Percentiles rank a stretch among this genome's conserved stretches.
phyloP scores from a whole-genome alignment of 2,888 invertebrate species.

The Thymelicus sylvestris region DNA sequence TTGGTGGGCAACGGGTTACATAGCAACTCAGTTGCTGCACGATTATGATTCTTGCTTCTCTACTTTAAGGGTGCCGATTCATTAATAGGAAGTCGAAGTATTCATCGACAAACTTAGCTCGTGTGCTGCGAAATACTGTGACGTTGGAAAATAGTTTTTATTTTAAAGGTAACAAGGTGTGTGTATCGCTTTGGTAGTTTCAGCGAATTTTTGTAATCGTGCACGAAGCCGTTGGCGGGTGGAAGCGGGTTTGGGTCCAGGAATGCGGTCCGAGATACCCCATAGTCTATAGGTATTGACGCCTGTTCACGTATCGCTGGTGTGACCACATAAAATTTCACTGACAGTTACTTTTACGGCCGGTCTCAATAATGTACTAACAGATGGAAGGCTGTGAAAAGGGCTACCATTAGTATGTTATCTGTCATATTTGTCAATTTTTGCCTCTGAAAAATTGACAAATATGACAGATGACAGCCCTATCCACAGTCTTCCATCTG shows the following conservation, averaged over 20 bases:
- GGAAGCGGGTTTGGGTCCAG: constrained; percentile 61
- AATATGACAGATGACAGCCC: too few species aligned
- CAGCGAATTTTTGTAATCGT: constrained; percentile 46
- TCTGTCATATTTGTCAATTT: too few species aligned
- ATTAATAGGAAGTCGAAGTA: constrained; percentile 36
- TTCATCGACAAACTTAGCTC: constrained; percentile 21
- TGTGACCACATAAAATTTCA: constrained; percentile 51
- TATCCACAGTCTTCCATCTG: too few species aligned
- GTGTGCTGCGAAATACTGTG: not conserved
- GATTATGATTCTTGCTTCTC: constrained; percentile 30
- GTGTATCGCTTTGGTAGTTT: constrained; percentile 30
- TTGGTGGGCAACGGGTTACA: constrained; percentile 37
- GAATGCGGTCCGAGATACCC: constrained; percentile 82
- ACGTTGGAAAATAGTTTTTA: constrained; percentile 31
- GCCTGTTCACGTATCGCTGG: constrained; percentile 59
- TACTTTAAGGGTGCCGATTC: constrained; percentile 29
- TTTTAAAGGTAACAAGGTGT: constrained; percentile 38
- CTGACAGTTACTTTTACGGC: constrained; percentile 34
- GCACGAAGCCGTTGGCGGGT: constrained; percentile 55
- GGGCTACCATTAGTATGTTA: too few species aligned
- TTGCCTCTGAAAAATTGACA: too few species aligned
- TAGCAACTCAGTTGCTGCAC: constrained; percentile 31
- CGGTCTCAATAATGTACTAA: too few species aligned
- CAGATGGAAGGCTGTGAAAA: too few species aligned
- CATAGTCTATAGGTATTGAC: constrained; percentile 72